These are phyloP conservation scores for Tapirus terrestris DNA, from an alignment of 2,113 vertebrate species.

Conservation along the genomic window DNA sequence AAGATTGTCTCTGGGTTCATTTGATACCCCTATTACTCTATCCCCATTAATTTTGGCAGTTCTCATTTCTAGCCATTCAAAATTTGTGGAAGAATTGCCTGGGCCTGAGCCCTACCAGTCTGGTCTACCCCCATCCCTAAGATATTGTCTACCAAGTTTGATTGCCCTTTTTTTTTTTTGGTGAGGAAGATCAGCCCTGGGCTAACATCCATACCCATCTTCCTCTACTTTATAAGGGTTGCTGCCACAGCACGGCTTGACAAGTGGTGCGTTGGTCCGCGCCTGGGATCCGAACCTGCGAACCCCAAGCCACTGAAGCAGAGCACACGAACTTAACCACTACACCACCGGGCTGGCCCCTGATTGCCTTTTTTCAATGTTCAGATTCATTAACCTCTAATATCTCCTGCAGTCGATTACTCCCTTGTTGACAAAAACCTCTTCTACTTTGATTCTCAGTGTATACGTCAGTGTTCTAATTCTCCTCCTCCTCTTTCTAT, in stretches of 20 bases:
- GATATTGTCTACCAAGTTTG: not conserved
- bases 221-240: no score
- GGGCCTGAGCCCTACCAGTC: not conserved
- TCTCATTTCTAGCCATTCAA: slow-evolving; percentile 32
- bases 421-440: slow-evolving; percentile 33
- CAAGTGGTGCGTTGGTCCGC: no score
- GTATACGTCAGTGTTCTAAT: not conserved
- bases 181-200: no score
- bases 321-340: no score
- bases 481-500: not conserved
- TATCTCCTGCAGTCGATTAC: not conserved
- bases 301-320: no score
- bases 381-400: slow-evolving; percentile 41
- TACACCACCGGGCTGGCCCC: no score
- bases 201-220: no score
- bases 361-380: not conserved
- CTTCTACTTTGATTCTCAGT: slow-evolving; percentile 4
- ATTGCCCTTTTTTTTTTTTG: not conserved
- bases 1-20: not conserved
- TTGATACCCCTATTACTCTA: not conserved
- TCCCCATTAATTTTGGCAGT: slow-evolving; percentile 25
- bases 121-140: not conserved
- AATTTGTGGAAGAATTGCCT: slow-evolving; percentile 35
- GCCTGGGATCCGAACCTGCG: no score
- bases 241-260: no score